phyloP scores from a whole-genome alignment of 1,140 invertebrate genomes.

The Drosophila hydei region DNA sequence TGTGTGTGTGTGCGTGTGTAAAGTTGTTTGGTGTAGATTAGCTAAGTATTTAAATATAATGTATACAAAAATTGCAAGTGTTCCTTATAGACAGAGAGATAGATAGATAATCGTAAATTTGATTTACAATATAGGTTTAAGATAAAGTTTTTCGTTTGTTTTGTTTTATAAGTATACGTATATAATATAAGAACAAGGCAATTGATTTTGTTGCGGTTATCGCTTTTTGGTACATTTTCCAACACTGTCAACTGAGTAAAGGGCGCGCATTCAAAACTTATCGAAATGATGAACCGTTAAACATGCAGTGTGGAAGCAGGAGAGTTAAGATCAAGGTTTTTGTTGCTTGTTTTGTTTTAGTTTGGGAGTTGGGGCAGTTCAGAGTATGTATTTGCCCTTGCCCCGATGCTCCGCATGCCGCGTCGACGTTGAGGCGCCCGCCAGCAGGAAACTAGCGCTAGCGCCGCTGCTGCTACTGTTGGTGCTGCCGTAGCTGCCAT shows the following conservation, averaged over 20 bases:
- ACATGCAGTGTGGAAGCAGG: slow-evolving; percentile 16
- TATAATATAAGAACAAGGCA: slow-evolving; percentile 74
- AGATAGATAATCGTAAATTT: slow-evolving; percentile 63
- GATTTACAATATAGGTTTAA: slow-evolving; percentile 67
- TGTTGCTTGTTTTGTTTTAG: not conserved
- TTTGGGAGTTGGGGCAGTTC: slow-evolving; percentile 11
- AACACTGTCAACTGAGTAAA: slow-evolving; percentile 48
- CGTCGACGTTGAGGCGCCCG: slow-evolving; percentile 64
- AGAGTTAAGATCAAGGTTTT: slow-evolving; percentile 3
- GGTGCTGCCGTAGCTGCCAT: slow-evolving; percentile 59
- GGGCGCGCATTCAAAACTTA: slow-evolving; percentile 13
- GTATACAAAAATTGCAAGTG: slow-evolving; percentile 58
- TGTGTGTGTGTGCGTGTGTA: slow-evolving; percentile 17
- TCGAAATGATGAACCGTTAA: slow-evolving; percentile 15
- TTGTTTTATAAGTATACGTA: slow-evolving; percentile 48
- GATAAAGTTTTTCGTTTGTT: slow-evolving; percentile 42
- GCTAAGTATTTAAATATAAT: slow-evolving; percentile 43
- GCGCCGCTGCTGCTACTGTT: slow-evolving; percentile 60
- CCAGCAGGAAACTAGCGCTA: slow-evolving; percentile 64
- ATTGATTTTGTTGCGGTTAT: slow-evolving; percentile 56
- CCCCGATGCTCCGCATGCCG: slow-evolving; percentile 67
- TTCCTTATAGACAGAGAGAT: slow-evolving; percentile 38
- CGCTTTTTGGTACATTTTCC: slow-evolving; percentile 59
- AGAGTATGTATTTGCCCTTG: slow-evolving; percentile 72
- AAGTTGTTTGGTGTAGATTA: slow-evolving; percentile 44